phyloP scores from a whole-genome alignment of 2,797 vertebrate genomes.

The Coluber constrictor region DNA sequence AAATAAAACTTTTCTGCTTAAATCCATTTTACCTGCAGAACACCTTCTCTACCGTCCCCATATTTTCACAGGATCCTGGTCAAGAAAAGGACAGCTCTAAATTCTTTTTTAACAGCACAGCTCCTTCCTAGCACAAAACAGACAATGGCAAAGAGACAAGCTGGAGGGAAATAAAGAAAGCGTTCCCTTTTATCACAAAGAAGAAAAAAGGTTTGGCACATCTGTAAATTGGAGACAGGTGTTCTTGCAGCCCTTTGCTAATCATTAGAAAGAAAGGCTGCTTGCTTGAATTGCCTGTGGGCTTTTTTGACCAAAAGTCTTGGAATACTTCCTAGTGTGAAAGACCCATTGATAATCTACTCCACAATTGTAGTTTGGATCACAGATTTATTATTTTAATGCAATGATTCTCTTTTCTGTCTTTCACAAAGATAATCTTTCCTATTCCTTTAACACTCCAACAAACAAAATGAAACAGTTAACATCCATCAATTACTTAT shows the following conservation, averaged over 20 bases:
- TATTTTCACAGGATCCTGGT: constrained; percentile 19
- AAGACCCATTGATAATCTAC: neutral
- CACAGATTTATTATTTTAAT: neutral
- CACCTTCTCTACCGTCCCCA: constrained; percentile 28
- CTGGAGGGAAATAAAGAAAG: neutral
- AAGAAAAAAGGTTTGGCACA: neutral
- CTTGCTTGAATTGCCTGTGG: neutral
- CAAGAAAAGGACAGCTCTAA: neutral
- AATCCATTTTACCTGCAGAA: constrained; percentile 52
- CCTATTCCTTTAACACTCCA: neutral
- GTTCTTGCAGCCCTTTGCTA: neutral
- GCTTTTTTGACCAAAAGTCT: neutral
- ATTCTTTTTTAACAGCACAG: neutral
- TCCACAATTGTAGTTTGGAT: neutral
- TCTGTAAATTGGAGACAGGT: constrained; percentile 14
- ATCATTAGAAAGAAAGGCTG: neutral
- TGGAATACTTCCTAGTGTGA: neutral
- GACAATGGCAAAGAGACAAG: neutral
- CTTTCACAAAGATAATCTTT: neutral
- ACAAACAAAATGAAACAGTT: neutral
- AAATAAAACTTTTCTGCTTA: fast-evolving
- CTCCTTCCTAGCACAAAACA: neutral
- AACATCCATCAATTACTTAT: neutral
- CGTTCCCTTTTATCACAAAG: neutral
- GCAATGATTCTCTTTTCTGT: neutral